phyloP scores from a whole-genome alignment of 1,140 invertebrate genomes.

The Belonocnema kinseyi region DNA sequence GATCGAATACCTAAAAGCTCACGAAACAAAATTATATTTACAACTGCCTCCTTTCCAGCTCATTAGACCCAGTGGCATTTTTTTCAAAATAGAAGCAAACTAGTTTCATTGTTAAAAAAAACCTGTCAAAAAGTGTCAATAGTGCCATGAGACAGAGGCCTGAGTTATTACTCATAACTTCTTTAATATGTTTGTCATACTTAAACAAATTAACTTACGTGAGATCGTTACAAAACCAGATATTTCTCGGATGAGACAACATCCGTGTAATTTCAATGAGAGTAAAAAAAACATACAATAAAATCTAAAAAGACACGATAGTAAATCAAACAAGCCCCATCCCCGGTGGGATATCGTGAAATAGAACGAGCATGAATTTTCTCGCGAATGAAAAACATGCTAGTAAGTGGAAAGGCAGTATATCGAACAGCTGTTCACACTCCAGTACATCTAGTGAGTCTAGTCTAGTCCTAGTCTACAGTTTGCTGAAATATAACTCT shows the following conservation, averaged over 20 bases:
- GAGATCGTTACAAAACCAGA: neutral
- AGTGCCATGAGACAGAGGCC: too few species aligned
- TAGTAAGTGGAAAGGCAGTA: conserved; percentile 8
- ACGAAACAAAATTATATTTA: too few species aligned
- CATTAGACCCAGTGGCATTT: too few species aligned
- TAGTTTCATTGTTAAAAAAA: too few species aligned
- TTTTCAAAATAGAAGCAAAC: too few species aligned
- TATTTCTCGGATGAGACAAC: neutral
- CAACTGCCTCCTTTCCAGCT: too few species aligned
- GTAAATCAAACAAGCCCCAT: conserved; percentile 14
- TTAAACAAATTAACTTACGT: too few species aligned
- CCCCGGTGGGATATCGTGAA: conserved; percentile 25
- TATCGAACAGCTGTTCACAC: conserved; percentile 30
- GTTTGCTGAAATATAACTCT: neutral
- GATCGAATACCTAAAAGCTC: too few species aligned
- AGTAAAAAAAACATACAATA: neutral
- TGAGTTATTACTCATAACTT: too few species aligned
- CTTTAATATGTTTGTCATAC: too few species aligned
- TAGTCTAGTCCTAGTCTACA: neutral
- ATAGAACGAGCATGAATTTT: conserved; percentile 28
- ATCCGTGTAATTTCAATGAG: neutral
- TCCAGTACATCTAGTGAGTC: conserved; percentile 1
- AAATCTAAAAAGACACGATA: conserved; percentile 16
- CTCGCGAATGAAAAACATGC: conserved; percentile 5
- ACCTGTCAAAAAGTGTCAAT: too few species aligned